Base-by-base conservation (phyloP, 2,888 invertebrate species). In the Brachynemurus nebulosus region DNA sequence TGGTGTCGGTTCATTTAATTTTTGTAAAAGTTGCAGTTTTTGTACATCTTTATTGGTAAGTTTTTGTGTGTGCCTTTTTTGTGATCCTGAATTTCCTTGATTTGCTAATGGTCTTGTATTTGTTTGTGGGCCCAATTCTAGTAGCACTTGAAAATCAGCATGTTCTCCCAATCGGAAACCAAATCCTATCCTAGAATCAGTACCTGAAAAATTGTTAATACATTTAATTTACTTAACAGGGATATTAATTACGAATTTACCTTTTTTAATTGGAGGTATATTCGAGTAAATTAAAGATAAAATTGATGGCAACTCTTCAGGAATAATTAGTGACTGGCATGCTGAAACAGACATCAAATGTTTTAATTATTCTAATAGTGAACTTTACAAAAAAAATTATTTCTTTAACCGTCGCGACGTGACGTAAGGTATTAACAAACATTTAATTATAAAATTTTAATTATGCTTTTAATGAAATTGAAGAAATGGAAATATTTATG, bases 241-340 rank as follows among this genome's bases (percentile, higher is more conserved):
- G 23, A 23, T 23, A 6, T 7, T 23, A 23, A 7, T 23, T 23
- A 27, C 12, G 18, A 14, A 23, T 50, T 62, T 70, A 83, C 86
- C 88, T 77, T 86, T 88, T 57, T 83, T 83, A 8, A 88, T 76
- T 0, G 84, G 85, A 4, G 88, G 86, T 48, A 88, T 84, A 55
- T 86, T 86, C 7, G 86, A 84, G 60, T 86, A 88, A 1, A 86
- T 76, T 3, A 88, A 69, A 0, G 86, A 86, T 6, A 88, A 65
- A 21, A 86, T 59, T 0, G 86, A 83, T 1, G 86, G 85, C 40
- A 88, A 53, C 61, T 88, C 86, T 56, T 86, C 82, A 0, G 88
- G 86, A 21, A 88, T 74, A 52, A 88, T 79, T 16, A 86, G 64
- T 1, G 74, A 66, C 40, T 68, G 62, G 1, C 64, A 63, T 36